phyloP scores from a whole-genome alignment of 1,140 invertebrate genomes.

The Xylocopa sonorina region DNA sequence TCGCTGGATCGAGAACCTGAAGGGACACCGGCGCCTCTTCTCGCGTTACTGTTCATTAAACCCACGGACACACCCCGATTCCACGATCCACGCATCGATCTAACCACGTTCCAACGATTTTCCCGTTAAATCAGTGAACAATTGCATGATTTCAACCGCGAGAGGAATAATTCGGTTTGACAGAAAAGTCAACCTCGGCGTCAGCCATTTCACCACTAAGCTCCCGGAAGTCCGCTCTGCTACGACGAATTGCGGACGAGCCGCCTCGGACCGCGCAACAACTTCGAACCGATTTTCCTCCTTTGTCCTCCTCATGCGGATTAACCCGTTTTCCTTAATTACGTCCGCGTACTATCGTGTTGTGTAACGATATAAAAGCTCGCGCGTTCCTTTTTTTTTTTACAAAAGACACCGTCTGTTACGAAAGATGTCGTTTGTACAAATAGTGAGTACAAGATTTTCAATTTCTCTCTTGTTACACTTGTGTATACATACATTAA shows the following conservation, averaged over 20 bases:
- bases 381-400: fast-evolving
- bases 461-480: too few species aligned
- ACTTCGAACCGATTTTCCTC: conserved; percentile 14
- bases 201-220: conserved; percentile 61
- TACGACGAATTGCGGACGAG: conserved; percentile 29
- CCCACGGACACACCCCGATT: conserved; percentile 34
- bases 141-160: conserved; percentile 51
- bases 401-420: too few species aligned
- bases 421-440: background rate
- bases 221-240: conserved; percentile 46
- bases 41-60: conserved; percentile 37
- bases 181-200: conserved; percentile 45
- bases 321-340: background rate
- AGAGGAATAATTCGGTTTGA: conserved; percentile 44
- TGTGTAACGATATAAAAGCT: too few species aligned
- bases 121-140: background rate
- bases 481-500: too few species aligned
- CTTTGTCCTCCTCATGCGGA: background rate
- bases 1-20: conserved; percentile 22
- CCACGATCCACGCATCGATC: conserved; percentile 35
- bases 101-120: conserved; percentile 22
- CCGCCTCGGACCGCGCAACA: conserved; percentile 30
- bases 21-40: conserved; percentile 39
- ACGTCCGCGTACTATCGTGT: background rate
- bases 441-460: background rate